Percentiles rank a stretch among this genome's conserved stretches.
Conservation (phyloP, 2,888 invertebrate species). For the Liopterus haemorrhoidalis region DNA sequence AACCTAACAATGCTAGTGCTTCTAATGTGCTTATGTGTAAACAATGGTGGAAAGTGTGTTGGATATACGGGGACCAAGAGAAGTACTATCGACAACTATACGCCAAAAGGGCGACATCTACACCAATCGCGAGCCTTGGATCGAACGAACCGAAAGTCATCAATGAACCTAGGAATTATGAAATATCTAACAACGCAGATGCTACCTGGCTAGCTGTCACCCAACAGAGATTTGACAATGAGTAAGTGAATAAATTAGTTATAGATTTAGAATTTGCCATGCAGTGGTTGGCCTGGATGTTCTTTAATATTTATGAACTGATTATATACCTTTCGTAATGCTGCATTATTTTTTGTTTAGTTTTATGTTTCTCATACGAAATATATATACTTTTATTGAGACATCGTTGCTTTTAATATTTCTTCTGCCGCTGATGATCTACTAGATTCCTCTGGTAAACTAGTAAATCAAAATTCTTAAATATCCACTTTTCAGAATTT, state of each 20-base stretch:
- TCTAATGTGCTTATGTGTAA: slow-evolving; percentile 76
- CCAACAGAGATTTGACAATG: slow-evolving; percentile 16
- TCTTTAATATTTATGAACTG: too few species aligned
- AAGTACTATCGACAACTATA: slow-evolving; percentile 80
- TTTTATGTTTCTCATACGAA: too few species aligned
- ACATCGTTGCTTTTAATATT: too few species aligned
- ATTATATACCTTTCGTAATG: too few species aligned
- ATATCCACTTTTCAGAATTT: too few species aligned
- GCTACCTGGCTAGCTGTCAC: slow-evolving; percentile 9
- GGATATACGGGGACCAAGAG: slow-evolving; percentile 80
- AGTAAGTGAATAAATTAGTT: slow-evolving; percentile 18
- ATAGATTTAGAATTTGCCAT: too few species aligned
- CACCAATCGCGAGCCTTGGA: slow-evolving; percentile 21
- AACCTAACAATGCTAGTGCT: slow-evolving; percentile 44
- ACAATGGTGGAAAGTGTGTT: slow-evolving; percentile 87
- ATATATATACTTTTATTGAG: too few species aligned
- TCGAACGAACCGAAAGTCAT: slow-evolving; percentile 37
- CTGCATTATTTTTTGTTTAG: too few species aligned
- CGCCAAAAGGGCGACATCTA: slow-evolving; percentile 44
- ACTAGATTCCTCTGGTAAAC: too few species aligned
- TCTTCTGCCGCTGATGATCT: too few species aligned
- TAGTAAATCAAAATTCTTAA: too few species aligned
- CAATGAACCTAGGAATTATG: slow-evolving; percentile 26
- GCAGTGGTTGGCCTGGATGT: too few species aligned
- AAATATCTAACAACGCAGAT: slow-evolving; percentile 1